Evolutionary conservation across 2,113 vertebrate species (phyloP).

Genomic region (Larimichthys polyactis): DNA sequence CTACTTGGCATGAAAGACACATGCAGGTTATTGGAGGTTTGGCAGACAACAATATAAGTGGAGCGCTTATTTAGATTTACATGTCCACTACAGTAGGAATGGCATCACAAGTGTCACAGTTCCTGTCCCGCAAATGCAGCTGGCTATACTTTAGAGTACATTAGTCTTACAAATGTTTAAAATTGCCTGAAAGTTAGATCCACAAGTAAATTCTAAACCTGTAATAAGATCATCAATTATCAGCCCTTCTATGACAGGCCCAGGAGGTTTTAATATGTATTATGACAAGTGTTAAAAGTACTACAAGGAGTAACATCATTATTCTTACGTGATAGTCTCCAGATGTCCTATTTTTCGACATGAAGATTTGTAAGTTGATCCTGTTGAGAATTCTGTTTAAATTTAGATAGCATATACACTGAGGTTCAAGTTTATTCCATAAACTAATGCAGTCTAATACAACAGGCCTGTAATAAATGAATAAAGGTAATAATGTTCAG

Average conservation of each 20-base stretch:
- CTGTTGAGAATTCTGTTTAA: neutral
- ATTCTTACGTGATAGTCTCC: neutral
- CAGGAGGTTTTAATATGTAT: neutral
- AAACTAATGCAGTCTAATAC: neutral
- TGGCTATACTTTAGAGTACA: neutral
- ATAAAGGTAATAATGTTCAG: neutral
- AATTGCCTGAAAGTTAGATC: neutral
- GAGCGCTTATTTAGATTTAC: slow-evolving; percentile 27
- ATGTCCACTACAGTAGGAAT: neutral
- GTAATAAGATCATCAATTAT: neutral
- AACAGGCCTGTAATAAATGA: slow-evolving; percentile 1
- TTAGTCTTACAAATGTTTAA: neutral
- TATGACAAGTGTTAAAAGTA: neutral
- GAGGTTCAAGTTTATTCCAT: neutral
- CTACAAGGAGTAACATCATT: neutral
- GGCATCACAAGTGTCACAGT: neutral
- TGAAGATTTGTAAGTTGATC: slow-evolving; percentile 2
- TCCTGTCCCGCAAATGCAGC: neutral
- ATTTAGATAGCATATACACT: neutral
- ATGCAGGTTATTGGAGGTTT: slow-evolving; percentile 32
- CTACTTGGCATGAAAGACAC: slow-evolving; percentile 26
- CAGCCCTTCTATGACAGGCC: neutral
- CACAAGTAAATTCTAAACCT: neutral
- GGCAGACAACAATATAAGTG: slow-evolving; percentile 9
- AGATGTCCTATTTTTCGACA: neutral